These are phyloP conservation scores for Lepidocyrtoides sp. DNA, from an alignment of 2,888 invertebrate genomes.

Conservation along the genomic window DNA sequence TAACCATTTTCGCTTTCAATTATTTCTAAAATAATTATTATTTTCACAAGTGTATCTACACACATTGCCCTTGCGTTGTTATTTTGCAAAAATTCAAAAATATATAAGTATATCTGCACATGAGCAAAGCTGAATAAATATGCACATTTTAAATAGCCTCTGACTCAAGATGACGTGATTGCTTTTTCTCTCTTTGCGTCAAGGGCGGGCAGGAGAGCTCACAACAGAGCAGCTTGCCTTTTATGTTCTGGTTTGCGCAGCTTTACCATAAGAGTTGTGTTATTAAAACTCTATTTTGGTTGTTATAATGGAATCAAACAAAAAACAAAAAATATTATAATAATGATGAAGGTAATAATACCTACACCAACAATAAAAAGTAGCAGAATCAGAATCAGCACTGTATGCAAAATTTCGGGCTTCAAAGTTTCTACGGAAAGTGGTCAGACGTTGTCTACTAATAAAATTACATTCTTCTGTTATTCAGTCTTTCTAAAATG, in stretches of 20 bases:
- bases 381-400: not conserved
- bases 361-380: not conserved
- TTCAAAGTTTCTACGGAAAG: not conserved
- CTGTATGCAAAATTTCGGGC: too few relatives aligned
- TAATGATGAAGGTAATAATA: not conserved
- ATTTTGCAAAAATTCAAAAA: slow-evolving; percentile 13
- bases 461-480: too few relatives aligned
- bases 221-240: slow-evolving; percentile 15
- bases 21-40: slow-evolving; percentile 36
- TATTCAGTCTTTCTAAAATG: too few relatives aligned
- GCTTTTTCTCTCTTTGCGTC: not conserved
- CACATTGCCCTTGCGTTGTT: too few relatives aligned
- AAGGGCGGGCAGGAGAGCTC: slow-evolving; percentile 9
- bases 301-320: not conserved
- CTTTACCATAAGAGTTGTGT: too few relatives aligned
- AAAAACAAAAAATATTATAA: not conserved
- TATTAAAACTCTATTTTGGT: slow-evolving; percentile 1
- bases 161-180: not conserved
- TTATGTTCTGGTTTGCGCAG: slow-evolving; percentile 9
- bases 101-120: not conserved
- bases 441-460: too few relatives aligned
- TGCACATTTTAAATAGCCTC: not conserved
- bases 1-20: slow-evolving; percentile 34
- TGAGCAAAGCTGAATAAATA: not conserved
- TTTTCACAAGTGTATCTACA: not conserved